Conservation (phyloP, 2,113 vertebrate species). For the Aythya baeri region DNA sequence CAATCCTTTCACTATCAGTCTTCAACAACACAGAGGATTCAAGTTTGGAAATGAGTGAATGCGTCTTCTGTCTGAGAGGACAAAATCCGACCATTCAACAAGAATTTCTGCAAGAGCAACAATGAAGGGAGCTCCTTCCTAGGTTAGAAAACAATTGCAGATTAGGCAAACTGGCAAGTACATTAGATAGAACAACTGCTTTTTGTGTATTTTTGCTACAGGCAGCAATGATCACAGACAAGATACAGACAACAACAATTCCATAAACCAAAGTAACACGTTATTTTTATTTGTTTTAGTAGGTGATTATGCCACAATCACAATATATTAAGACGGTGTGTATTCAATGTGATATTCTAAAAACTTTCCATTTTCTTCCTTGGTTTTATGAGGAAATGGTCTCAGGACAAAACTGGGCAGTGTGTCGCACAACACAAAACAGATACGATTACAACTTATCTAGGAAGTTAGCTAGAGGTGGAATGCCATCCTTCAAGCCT, state of each 20-base stretch:
- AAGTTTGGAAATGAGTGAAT: not conserved
- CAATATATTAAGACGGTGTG: not conserved
- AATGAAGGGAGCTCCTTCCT: not conserved
- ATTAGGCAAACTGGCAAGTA: not conserved
- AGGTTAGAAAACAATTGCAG: not conserved
- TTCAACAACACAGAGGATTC: not conserved
- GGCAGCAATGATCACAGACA: not conserved
- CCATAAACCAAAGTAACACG: fast-evolving
- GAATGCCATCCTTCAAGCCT: constrained; percentile 63
- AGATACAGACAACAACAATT: not conserved
- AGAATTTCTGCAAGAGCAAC: not conserved
- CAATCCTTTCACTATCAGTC: not conserved
- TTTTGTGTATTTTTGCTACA: not conserved
- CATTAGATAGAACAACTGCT: not conserved
- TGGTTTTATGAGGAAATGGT: not conserved
- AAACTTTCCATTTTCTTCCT: not conserved
- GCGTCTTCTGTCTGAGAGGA: not conserved
- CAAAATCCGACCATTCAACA: not conserved
- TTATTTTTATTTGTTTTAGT: not conserved
- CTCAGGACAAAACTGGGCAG: not conserved
- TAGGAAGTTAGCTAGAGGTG: constrained; percentile 59
- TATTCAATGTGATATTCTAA: not conserved
- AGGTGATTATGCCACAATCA: not conserved
- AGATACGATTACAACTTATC: constrained; percentile 40
- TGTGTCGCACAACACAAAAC: not conserved